phyloP scores from a whole-genome alignment of 2,888 invertebrate genomes.

The Quadroppia sp. region DNA sequence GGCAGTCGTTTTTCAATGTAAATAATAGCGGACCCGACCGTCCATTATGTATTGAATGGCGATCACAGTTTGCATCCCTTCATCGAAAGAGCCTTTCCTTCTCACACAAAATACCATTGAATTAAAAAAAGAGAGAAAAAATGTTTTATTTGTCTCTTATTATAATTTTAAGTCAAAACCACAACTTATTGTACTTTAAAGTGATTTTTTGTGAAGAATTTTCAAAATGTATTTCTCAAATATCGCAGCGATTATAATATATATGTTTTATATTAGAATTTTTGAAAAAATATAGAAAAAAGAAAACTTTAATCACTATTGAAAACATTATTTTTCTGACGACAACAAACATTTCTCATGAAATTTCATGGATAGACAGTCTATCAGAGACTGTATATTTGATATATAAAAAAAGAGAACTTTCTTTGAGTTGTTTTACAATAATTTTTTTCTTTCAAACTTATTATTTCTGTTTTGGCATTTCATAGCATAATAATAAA shows the following conservation, averaged over 20 bases:
- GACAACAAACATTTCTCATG: slow-evolving; percentile 24
- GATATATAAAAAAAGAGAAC: background rate
- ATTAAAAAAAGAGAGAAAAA: too few species aligned
- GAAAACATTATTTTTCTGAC: slow-evolving; percentile 11
- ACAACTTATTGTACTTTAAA: slow-evolving; percentile 12
- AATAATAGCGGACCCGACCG: slow-evolving; percentile 29
- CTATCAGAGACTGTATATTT: background rate
- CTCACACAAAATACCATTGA: slow-evolving; percentile 21
- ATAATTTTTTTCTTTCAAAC: background rate
- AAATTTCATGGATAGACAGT: slow-evolving; percentile 9
- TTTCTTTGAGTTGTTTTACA: slow-evolving; percentile 3
- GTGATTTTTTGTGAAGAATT: background rate
- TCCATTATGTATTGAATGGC: slow-evolving; percentile 23
- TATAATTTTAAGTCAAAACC: slow-evolving; percentile 23
- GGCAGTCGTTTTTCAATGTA: background rate
- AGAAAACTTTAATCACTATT: background rate
- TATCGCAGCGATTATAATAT: slow-evolving; percentile 6
- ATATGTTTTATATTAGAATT: slow-evolving; percentile 5
- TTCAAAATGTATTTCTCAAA: too few species aligned
- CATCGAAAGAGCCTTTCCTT: slow-evolving; percentile 1
- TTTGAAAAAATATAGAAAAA: background rate
- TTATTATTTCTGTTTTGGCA: slow-evolving; percentile 20
- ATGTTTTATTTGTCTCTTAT: too few species aligned
- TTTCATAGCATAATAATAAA: slow-evolving; percentile 33
- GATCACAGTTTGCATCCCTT: slow-evolving; percentile 32